phyloP scores from a whole-genome alignment of 2,888 invertebrate species.

The Conops quadrifasciatus region DNA sequence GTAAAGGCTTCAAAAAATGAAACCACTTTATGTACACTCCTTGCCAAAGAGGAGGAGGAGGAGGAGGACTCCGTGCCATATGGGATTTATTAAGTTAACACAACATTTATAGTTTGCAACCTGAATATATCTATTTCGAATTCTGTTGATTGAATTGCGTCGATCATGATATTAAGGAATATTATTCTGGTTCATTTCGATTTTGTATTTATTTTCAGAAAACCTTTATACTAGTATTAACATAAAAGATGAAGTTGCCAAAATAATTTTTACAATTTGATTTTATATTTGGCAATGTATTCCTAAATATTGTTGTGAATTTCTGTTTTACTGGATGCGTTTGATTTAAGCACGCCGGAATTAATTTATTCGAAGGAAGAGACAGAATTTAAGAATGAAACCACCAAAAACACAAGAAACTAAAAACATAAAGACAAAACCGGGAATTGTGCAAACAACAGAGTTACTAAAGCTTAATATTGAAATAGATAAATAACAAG shows the following conservation, averaged over 20 bases:
- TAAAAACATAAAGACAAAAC: not conserved
- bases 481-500: slow-evolving; percentile 15
- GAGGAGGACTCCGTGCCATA: too few relatives aligned
- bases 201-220: not conserved
- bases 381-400: slow-evolving; percentile 15
- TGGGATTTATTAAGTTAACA: too few relatives aligned
- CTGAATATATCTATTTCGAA: too few relatives aligned
- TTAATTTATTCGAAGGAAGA: slow-evolving; percentile 5
- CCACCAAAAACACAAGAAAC: slow-evolving; percentile 8
- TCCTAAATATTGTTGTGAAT: slow-evolving; percentile 28
- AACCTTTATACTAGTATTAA: not conserved
- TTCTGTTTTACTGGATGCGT: slow-evolving; percentile 9
- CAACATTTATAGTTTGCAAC: too few relatives aligned
- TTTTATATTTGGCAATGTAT: not conserved
- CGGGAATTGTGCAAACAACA: slow-evolving; percentile 34
- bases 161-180: too few relatives aligned
- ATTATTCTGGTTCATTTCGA: not conserved
- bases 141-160: too few relatives aligned
- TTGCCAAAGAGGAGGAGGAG: too few relatives aligned
- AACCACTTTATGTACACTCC: too few relatives aligned
- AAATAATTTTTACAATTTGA: not conserved
- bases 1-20: too few relatives aligned
- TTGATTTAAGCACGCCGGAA: slow-evolving; percentile 16
- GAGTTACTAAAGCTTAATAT: slow-evolving; percentile 31
- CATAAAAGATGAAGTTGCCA: not conserved